Evolutionary conservation across 2,888 invertebrate species (phyloP).

Genomic region (Platerodrilus igneus): DNA sequence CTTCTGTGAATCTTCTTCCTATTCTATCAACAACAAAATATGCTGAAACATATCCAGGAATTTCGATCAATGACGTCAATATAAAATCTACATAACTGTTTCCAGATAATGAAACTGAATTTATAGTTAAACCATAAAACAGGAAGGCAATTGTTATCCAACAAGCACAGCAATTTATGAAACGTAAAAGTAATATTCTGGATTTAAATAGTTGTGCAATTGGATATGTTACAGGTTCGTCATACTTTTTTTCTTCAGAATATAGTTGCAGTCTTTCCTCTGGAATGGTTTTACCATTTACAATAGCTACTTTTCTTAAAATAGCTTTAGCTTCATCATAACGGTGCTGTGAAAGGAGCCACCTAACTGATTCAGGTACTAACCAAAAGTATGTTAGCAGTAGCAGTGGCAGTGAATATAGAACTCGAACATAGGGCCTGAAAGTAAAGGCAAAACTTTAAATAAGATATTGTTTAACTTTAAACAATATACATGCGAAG

Average conservation of each 20-base stretch:
- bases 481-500: too few relatives aligned
- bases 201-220: conserved; percentile 51
- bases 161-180: conserved; percentile 67
- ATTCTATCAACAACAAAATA: conserved; percentile 59
- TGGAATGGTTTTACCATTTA: conserved; percentile 51
- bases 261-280: conserved; percentile 38
- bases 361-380: conserved; percentile 69
- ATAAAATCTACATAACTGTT: conserved; percentile 75
- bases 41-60: conserved; percentile 66
- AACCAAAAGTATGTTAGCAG: conserved; percentile 64
- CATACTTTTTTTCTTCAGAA: conserved; percentile 10
- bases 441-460: conserved; percentile 15
- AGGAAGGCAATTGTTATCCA: conserved; percentile 77
- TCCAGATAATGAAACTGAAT: conserved; percentile 69
- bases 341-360: conserved; percentile 64
- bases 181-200: conserved; percentile 51
- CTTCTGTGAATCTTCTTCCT: conserved; percentile 61
- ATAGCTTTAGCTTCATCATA: conserved; percentile 55
- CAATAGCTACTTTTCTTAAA: conserved; percentile 57
- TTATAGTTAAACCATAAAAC: conserved; percentile 75
- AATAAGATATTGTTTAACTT: not conserved
- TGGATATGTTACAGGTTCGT: conserved; percentile 19
- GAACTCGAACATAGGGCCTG: conserved; percentile 42
- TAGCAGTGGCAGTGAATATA: conserved; percentile 64
- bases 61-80: conserved; percentile 62